Evolutionary conservation across 2,113 vertebrate genomes (phyloP), one percentile per base, ranked within the genome.

Genomic region (Hylia prasina): DNA sequence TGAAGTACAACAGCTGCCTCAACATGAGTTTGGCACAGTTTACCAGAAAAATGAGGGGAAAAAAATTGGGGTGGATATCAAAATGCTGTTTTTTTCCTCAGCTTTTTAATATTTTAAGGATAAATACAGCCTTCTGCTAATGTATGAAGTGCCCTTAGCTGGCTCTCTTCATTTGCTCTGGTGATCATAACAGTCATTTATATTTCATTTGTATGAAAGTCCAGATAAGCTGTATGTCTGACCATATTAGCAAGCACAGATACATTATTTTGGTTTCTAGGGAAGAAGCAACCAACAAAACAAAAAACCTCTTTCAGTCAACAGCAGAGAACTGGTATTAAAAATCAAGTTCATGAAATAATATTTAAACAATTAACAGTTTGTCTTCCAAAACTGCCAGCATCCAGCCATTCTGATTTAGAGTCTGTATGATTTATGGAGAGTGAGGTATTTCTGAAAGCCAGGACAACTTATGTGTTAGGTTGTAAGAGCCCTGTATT

Each of bases 11-110:
- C 91, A 90, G 82, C 84, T 97, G 64, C 76, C 87, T 95, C 53
- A 91, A 66, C 78, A 73, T 94, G 58, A 85, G 75, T 80, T 95
- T 97, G 87, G 70, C 82, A 92, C 35, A 77, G 92, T 56, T 71
- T 89, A 21, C 22, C 48, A 91, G 21, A 33, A 87, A 70, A 90
- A 14, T 54, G 23, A 71, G 37, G 39, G 42, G 66, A 76, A 76
- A 76, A 68, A 93, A 86, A 84, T 25, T 44, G 6, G 15, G 15
- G 30, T 86, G 37, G 60, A 66, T 90, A 35, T 50, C 22, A 22
- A 70, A 73, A 15, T 11, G 9, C 40, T 70, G 37, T 20, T 18
- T 87, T 72, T 94, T 9, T 69, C 28, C 50, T 92, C 42, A 33
- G 11, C 47, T 58, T 91, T 95, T 82, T 28, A 69, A 40, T 73